Evolutionary conservation across 2,113 vertebrate genomes (phyloP), one percentile per base, ranked within the genome.

Genomic region (Phrynocephalus versicolor): DNA sequence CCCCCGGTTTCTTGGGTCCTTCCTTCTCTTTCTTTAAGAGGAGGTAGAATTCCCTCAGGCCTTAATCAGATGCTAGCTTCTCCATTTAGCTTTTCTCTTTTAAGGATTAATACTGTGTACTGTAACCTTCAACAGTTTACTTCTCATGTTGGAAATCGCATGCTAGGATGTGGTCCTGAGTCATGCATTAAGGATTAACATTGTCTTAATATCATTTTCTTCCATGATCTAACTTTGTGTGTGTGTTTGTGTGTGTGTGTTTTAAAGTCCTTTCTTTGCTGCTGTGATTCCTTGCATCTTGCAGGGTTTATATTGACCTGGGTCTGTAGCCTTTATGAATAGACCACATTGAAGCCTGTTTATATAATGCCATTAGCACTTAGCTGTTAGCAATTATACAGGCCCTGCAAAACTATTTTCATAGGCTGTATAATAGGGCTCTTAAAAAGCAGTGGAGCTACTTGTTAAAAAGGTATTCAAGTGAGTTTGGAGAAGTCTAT

Each of bases 331-430:
- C 30, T 88, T 91, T 86, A 30, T 60, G 79, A 87, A 57, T 75
- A 55, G 35, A 64, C 89, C 84, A 84, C 33, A 91, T 39, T 76
- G 1, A 69, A 64, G 45, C 58, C 15, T 67, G 3, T 78, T 85
- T 83, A 85, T 30, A 6, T 76, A 39, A 65, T 86, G 39, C 41
- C 89, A 39, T 74, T 10, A 70, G 45, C 79, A 8, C 70, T 87
- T 77, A 55, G 25, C 41, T n/a, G 64, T 35, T 78, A 85, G 10
- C 80, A 82, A 87, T 82, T 71, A 71, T 81, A 1, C 76, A 10
- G 13, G 7, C 86, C 88, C 85, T 62, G 19, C 72, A 88, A 81
- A 84, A 64, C 14, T 71, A 88, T 89, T 93, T 87, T 89, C 62
- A 64, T 39, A 45, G 35, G 4, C 30, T 79, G 30, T 92, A 7